Base-by-base conservation (phyloP, 2,113 vertebrate species). In the Alligator sinensis region DNA sequence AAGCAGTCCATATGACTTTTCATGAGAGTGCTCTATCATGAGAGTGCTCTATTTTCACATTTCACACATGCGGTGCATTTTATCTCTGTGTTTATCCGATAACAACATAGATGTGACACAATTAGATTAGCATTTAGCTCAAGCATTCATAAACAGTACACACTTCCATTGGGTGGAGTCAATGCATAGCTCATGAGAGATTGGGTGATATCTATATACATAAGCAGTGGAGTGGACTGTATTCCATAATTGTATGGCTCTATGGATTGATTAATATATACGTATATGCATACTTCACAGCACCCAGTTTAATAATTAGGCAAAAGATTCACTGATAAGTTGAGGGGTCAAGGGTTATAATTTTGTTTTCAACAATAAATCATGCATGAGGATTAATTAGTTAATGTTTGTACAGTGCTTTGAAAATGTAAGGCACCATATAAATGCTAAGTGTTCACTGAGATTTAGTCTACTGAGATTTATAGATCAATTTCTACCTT, bases 301-400 rank as follows among this genome's bases (percentile, higher is more conserved):
- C 93, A 93, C 64, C 57, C 34, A 79, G 24, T 82, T 92, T 81
- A 75, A 79, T 89, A 95, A 62, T 38, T 70, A 91, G 66, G 30
- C 74, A 88, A 70, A 60, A 91, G 84, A 30, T 84, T 82, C 60
- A 34, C 60, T 54, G 82, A 77, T 57, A 60, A 27, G 18, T 75
- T 61, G 84, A 81, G 94, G 92, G 72, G 55, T 38, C 55, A 62
- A 91, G 89, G 92, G 80, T 85, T 95, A 55, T 22, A 74, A 66
- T 95, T 94, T 95, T 72, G 91, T 93, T 92, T 88, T 63, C 62
- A 77, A 25, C 58, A 30, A 84, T 96, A 90, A 93, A 96, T 97
- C 96, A 95, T 96, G 93, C 66, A 95, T 96, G 82, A 62, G 76
- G 77, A 92, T 93, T 95, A 92, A 88, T 96, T 96, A 96, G 90